Evolutionary conservation across 2,113 vertebrate genomes (phyloP), one percentile per base, ranked within the genome.

Genomic region (Dasypus novemcinctus): DNA sequence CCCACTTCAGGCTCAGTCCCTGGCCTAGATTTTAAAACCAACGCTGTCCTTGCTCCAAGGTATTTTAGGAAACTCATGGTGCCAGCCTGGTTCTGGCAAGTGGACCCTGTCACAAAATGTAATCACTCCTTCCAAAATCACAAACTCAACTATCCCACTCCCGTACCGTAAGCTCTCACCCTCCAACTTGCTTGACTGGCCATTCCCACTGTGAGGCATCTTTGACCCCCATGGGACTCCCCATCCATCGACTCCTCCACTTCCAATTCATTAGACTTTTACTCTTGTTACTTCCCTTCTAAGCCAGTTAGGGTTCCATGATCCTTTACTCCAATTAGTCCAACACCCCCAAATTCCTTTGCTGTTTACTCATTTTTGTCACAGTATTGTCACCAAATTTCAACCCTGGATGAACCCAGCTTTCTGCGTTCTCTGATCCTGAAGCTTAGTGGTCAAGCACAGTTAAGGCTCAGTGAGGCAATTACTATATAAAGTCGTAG

Each of bases 11-110:
- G 41, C 63, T 90, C 17, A 38, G 29, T 81, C 18, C 18, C 31
- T 90, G 85, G 80, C 71, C 49, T 92, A 49, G 61, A 87, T 84
- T 90, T 93, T 46, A 90, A 81, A 76, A 81, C 33, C 72, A 61
- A 84, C 41, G 41, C n/a, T 2, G 2, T 13, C 33, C 59, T 83
- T 38, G 25, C 49, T 68, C 71, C 72, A 72, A 81, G 57, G 66
- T 18, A 94, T 75, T 83, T 93, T 59, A 52, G 9, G 20, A 23
- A 64, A 46, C 12, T 82, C 38, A 8, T 41, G n/a, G 27, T n/a
- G 6, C 7, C 36, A 38, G 9, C 31, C 29, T 95, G 25, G 41
- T 63, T 88, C 33, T 41, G 89, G 10, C 63, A 95, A 71, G 23
- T 7, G 2, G 41, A 5, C n/a, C n/a, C 68, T 78, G 46, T 59